These are phyloP conservation scores for Adineta ricciae DNA, from an alignment of 2,888 invertebrate genomes.

Conservation along the genomic window DNA sequence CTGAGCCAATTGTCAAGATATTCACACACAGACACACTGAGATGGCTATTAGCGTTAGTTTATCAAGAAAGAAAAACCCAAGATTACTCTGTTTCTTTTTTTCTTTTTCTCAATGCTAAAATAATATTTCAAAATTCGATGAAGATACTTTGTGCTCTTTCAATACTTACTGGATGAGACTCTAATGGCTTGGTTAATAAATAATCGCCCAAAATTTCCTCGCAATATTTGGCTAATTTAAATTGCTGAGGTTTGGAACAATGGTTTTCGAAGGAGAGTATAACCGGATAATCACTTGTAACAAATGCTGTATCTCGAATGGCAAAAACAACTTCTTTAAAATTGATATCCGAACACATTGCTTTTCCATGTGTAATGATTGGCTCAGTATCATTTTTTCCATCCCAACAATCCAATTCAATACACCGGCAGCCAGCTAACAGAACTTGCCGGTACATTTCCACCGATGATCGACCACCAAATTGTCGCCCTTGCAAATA, in stretches of 20 bases:
- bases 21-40: too few species aligned
- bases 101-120: background rate
- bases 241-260: slow-evolving; percentile 72
- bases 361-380: slow-evolving; percentile 99
- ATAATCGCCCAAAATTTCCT: slow-evolving; percentile 87
- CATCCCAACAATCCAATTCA: slow-evolving; percentile 98
- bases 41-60: background rate
- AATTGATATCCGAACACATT: slow-evolving; percentile 97
- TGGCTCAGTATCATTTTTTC: slow-evolving; percentile 93
- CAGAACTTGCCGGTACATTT: slow-evolving; percentile 86
- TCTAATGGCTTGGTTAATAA: slow-evolving; percentile 76
- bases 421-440: slow-evolving; percentile 87
- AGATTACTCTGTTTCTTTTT: background rate
- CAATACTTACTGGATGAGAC: slow-evolving; percentile 62
- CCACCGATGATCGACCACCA: slow-evolving; percentile 86
- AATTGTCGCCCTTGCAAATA: slow-evolving; percentile 71
- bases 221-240: slow-evolving; percentile 95
- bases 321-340: slow-evolving; percentile 56
- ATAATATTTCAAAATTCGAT: background rate
- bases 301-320: slow-evolving; percentile 35
- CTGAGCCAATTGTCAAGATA: too few species aligned
- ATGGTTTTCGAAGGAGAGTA: slow-evolving; percentile 34
- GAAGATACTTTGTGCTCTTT: background rate
- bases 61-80: background rate
- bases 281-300: slow-evolving; percentile 32